Conservation (phyloP, 2,113 vertebrate species). For the Prionailurus viverrinus region DNA sequence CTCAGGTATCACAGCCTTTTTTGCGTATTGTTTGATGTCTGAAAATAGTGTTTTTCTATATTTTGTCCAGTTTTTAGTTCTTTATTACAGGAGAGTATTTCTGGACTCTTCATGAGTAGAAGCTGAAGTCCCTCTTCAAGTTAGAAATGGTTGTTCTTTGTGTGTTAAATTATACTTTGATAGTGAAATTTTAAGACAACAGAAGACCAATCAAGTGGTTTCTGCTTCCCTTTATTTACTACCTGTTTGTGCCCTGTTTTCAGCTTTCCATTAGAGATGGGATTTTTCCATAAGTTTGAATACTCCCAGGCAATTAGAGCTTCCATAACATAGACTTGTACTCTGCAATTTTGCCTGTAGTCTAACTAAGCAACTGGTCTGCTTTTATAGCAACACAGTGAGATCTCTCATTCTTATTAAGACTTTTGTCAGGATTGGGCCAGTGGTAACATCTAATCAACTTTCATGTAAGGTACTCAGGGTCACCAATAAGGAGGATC, state of each 20-base stretch:
- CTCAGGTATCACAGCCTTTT: neutral
- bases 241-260: neutral
- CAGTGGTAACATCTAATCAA: neutral
- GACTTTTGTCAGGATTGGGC: neutral
- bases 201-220: neutral
- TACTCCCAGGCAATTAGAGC: neutral
- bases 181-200: constrained; percentile 13
- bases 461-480: neutral
- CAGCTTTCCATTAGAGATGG: neutral
- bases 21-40: neutral
- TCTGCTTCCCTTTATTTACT: neutral
- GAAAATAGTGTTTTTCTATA: constrained; percentile 31
- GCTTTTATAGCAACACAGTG: neutral
- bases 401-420: neutral
- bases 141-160: constrained; percentile 26
- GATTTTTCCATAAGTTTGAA: neutral
- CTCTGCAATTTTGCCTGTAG: neutral
- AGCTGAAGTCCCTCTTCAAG: neutral
- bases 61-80: neutral
- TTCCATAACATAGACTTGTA: neutral
- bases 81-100: constrained; percentile 30
- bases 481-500: neutral
- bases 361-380: neutral
- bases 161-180: neutral
- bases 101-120: neutral